Evolutionary conservation across 1,140 invertebrate genomes (phyloP).

Genomic region (Campodea augens): DNA sequence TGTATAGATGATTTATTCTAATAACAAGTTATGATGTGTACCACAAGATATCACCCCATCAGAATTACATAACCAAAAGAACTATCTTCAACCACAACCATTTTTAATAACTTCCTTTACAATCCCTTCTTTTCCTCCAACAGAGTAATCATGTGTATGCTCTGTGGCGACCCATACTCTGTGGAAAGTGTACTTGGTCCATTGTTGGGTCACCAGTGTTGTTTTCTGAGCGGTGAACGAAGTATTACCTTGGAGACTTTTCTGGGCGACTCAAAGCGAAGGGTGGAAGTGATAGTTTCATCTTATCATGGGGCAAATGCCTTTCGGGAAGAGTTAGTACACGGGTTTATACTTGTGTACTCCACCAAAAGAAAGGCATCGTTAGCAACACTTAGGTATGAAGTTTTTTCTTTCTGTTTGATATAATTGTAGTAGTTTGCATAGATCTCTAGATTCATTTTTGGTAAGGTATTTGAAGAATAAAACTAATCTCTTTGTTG

Average conservation of each 20-base stretch:
- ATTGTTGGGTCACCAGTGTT: constrained; percentile 66
- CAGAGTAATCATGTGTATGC: constrained; percentile 88
- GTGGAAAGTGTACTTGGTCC: constrained; percentile 77
- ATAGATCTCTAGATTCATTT: no score
- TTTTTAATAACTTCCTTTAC: no score
- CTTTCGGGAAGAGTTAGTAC: constrained; percentile 78
- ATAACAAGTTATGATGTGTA: no score
- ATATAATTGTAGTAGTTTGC: no score
- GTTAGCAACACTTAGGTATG: constrained; percentile 73
- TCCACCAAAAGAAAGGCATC: constrained; percentile 89
- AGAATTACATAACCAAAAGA: no score
- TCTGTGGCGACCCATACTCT: constrained; percentile 87
- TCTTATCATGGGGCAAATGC: constrained; percentile 88
- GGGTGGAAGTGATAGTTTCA: constrained; percentile 82
- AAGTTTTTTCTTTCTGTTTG: constrained; percentile 13
- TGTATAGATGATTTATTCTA: no score
- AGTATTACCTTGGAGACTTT: constrained; percentile 81
- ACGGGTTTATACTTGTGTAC: constrained; percentile 91
- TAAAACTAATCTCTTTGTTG: no score
- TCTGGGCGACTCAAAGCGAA: constrained; percentile 66
- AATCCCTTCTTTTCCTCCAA: no score
- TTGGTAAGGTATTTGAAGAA: no score
- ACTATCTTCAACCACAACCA: no score
- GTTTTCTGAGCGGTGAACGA: constrained; percentile 65
- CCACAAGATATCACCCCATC: no score